Evolutionary conservation across 1,140 invertebrate species (phyloP).

Genomic region (Drosophila persimilis): DNA sequence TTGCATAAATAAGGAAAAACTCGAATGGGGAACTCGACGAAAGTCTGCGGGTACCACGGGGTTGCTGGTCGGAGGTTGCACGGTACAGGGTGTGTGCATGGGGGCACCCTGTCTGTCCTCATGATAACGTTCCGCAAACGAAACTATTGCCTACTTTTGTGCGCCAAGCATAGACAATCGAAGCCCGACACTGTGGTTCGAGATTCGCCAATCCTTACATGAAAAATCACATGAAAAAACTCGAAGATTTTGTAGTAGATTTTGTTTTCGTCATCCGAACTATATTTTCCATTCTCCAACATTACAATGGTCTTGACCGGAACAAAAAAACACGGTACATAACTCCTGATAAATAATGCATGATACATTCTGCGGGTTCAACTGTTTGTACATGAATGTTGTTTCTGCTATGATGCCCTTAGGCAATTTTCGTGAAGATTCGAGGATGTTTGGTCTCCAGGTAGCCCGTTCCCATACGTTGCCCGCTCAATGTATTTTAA

Average conservation of each 20-base stretch:
- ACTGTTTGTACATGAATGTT: too few species aligned
- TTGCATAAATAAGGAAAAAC: slow-evolving; percentile 72
- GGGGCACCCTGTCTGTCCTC: neutral
- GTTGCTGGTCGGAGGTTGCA: neutral
- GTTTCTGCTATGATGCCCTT: too few species aligned
- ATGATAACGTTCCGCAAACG: slow-evolving; percentile 16
- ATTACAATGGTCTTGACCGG: too few species aligned
- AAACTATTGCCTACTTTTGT: slow-evolving; percentile 45
- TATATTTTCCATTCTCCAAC: too few species aligned
- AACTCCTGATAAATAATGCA: too few species aligned
- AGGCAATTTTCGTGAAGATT: too few species aligned
- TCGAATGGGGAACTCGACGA: neutral
- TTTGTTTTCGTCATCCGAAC: too few species aligned
- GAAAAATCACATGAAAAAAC: neutral
- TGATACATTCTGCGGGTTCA: too few species aligned
- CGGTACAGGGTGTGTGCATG: neutral
- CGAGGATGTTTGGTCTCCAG: too few species aligned
- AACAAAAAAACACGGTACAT: too few species aligned
- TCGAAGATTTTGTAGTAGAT: too few species aligned
- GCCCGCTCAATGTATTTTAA: neutral
- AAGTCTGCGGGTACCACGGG: slow-evolving; percentile 5
- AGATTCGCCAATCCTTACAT: neutral
- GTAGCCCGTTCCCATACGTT: too few species aligned
- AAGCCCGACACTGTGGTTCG: slow-evolving; percentile 4
- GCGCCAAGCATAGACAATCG: neutral